Conservation (phyloP, 1,140 invertebrate genomes). For the Calliopsis andreniformis region DNA sequence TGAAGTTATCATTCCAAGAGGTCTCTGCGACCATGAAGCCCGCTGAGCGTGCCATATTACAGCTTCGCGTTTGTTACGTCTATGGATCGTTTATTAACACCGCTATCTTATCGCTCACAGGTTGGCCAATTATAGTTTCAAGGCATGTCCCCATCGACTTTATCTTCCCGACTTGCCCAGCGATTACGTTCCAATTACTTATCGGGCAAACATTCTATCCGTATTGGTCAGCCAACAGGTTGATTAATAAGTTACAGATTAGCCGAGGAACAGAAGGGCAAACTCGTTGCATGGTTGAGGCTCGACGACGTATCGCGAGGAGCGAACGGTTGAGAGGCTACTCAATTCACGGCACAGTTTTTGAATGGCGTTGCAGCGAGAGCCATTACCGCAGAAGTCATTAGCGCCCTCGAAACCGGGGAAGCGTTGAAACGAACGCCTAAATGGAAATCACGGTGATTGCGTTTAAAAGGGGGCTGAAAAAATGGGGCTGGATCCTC, state of each 20-base stretch:
- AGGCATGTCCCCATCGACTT: neutral
- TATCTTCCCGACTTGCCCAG: constrained; percentile 1
- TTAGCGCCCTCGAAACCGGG: constrained; percentile 28
- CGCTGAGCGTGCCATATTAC: neutral
- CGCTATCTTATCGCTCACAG: constrained; percentile 37
- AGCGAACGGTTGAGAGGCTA: constrained; percentile 38
- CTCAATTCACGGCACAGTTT: constrained; percentile 43
- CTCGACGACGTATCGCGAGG: neutral
- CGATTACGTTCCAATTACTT: constrained; percentile 34
- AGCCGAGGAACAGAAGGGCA: neutral
- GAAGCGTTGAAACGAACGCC: constrained; percentile 44
- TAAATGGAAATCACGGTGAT: constrained; percentile 58
- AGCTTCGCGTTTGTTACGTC: constrained; percentile 21
- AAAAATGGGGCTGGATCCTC: constrained; percentile 17
- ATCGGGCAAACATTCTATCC: neutral
- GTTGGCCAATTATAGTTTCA: neutral
- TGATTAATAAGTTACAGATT: neutral
- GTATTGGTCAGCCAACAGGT: neutral
- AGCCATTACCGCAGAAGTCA: constrained; percentile 44
- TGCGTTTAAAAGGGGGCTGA: constrained; percentile 40
- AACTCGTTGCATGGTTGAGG: neutral
- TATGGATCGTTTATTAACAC: constrained; percentile 46
- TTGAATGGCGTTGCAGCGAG: constrained; percentile 44
- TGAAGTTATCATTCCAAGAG: too few species aligned
- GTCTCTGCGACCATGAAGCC: neutral